Evolutionary conservation across 2,797 vertebrate genomes (phyloP).

Genomic region (Nothura maculosa): DNA sequence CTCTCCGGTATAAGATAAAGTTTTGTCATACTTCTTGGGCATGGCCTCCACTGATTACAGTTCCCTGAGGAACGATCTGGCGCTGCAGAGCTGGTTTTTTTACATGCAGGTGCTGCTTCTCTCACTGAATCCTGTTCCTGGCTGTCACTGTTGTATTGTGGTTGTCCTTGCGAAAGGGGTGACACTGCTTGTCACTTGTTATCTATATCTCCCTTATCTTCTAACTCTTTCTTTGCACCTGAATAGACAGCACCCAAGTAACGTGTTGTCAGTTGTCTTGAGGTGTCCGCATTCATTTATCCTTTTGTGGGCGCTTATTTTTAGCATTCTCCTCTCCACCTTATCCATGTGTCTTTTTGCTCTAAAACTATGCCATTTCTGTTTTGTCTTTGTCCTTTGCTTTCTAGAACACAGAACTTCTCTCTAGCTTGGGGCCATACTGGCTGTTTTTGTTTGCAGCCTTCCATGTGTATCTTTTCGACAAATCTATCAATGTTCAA

Average conservation of each 20-base stretch:
- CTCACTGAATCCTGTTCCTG: rapidly evolving
- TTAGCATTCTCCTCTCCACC: neutral
- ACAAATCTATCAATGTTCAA: neutral
- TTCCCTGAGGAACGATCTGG: neutral
- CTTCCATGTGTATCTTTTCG: neutral
- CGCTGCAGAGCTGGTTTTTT: rapidly evolving
- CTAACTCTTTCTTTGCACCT: neutral
- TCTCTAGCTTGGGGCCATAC: neutral
- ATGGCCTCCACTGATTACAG: neutral
- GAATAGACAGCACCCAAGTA: neutral
- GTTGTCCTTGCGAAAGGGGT: neutral
- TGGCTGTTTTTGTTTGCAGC: neutral
- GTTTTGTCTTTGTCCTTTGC: neutral
- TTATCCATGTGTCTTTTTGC: neutral
- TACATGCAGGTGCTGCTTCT: neutral
- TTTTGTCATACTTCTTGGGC: rapidly evolving
- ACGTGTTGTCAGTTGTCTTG: neutral
- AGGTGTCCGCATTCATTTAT: neutral
- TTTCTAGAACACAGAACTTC: neutral
- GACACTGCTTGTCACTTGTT: neutral
- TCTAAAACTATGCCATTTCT: neutral
- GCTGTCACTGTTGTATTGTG: neutral
- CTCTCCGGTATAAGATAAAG: rapidly evolving
- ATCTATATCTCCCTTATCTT: neutral
- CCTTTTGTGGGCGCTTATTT: neutral